Evolutionary conservation across 2,888 invertebrate species (phyloP), one percentile per base, ranked within the genome.

Genomic region (Eledona agricola): DNA sequence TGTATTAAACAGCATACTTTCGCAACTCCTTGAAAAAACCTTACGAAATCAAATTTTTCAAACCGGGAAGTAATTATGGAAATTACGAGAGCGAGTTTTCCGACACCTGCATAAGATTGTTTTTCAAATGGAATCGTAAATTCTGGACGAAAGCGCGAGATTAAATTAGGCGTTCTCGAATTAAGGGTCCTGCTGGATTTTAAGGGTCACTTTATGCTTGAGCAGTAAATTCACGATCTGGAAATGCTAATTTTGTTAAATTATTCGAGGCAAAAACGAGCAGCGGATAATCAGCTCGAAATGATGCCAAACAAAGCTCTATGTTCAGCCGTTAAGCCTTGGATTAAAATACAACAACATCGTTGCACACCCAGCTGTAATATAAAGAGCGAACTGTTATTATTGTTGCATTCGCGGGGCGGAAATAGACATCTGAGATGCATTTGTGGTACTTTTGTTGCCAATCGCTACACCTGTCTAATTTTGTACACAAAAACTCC

Each of bases 181-280:
- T 12, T 35, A 35, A 32, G 32, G 25, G 40, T 40, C 28, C 40
- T 38, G 9, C 26, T 16, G 28, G 40, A 40, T 40, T 40, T 40
- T 40, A 40, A 40, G 40, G 40, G 40, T 40, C 40, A 40, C 28
- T 40, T 40, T 40, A 28, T 40, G 28, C 28, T 17, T 11, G 20
- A 40, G 19, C 16, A 40, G 28, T 40, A 28, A 40, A 40, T 40
- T 40, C 40, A 28, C 28, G 28, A 40, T 40, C 28, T 28, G 12
- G 28, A 26, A 25, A 40, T 40, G 40, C 40, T 40, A 40, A 40
- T 40, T 40, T 40, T 20, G 6, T 4, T 4, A 22, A 35, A 35
- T 35, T 35, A 35, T 35, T 35, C 35, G n/a, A n/a, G 7, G 25
- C 40, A 40, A 40, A 40, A 40, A 40, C 40, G 13, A 19, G 9